These are phyloP conservation scores for Agelastica alni DNA, from an alignment of 2,888 invertebrate species.

Conservation along the genomic window DNA sequence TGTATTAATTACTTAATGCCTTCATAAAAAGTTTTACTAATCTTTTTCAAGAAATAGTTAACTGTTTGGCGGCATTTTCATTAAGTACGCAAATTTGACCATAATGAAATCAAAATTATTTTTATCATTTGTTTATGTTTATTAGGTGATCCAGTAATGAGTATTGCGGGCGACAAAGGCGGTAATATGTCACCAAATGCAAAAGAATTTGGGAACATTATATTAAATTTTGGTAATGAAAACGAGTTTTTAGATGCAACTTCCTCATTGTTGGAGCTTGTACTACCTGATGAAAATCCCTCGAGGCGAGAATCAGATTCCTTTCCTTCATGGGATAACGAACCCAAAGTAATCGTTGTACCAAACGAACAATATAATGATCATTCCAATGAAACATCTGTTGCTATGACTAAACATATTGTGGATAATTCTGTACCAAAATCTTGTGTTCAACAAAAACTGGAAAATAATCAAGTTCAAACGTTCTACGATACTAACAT, in stretches of 20 bases:
- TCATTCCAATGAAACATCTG: neutral
- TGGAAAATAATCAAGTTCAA: neutral
- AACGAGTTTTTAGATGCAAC: slow-evolving; percentile 3
- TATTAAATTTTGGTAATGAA: neutral
- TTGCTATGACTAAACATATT: neutral
- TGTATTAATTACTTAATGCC: no score
- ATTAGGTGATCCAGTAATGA: slow-evolving; percentile 10
- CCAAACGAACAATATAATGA: neutral
- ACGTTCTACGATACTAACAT: neutral
- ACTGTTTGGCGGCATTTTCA: no score
- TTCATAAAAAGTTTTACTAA: no score
- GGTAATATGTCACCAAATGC: neutral
- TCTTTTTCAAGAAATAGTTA: no score
- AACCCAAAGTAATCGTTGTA: slow-evolving; percentile 2
- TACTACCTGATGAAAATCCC: slow-evolving; percentile 3
- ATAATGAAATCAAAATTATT: no score
- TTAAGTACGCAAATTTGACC: no score
- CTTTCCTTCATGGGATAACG: slow-evolving; percentile 1
- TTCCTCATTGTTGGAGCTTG: slow-evolving; percentile 1
- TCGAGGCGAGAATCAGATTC: slow-evolving; percentile 3
- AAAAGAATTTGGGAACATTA: slow-evolving; percentile 4
- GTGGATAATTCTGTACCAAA: neutral
- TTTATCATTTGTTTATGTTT: no score
- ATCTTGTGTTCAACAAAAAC: neutral
- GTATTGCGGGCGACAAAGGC: slow-evolving; percentile 1